Percentiles rank a stretch among this genome's conserved stretches.
Conservation (phyloP, 2,113 vertebrate species). For the Suricata suricatta region DNA sequence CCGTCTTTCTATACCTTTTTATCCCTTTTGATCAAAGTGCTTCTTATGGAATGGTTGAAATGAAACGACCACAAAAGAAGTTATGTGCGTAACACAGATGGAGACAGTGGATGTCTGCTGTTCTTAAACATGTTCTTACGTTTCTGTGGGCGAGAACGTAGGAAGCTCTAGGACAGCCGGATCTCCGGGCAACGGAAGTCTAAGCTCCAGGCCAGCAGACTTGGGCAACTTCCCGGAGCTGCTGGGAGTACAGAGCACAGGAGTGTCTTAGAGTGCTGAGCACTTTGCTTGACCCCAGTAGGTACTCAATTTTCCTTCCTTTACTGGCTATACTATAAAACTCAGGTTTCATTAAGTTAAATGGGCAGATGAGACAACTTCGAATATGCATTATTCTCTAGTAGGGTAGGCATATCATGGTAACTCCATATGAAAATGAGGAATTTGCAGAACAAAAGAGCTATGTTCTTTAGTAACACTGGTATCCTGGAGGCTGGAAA, state of each 20-base stretch:
- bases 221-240: background rate
- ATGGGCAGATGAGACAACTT: background rate
- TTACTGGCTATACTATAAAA: background rate
- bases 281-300: background rate
- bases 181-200: background rate
- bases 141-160: background rate
- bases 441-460: constrained; percentile 5
- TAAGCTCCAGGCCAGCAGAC: background rate
- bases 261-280: background rate
- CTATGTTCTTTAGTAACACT: background rate
- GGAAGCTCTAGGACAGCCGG: background rate
- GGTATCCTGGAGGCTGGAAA: background rate
- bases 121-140: background rate
- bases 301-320: background rate
- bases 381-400: background rate
- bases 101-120: background rate
- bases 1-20: background rate
- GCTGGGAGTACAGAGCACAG: background rate
- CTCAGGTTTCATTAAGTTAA: background rate
- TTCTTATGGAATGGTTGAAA: background rate
- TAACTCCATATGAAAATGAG: constrained; percentile 12
- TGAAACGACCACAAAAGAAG: background rate
- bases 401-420: background rate
- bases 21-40: background rate
- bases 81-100: background rate